Evolutionary conservation across 2,797 vertebrate species (phyloP).

Genomic region (Megaceryle alcyon): DNA sequence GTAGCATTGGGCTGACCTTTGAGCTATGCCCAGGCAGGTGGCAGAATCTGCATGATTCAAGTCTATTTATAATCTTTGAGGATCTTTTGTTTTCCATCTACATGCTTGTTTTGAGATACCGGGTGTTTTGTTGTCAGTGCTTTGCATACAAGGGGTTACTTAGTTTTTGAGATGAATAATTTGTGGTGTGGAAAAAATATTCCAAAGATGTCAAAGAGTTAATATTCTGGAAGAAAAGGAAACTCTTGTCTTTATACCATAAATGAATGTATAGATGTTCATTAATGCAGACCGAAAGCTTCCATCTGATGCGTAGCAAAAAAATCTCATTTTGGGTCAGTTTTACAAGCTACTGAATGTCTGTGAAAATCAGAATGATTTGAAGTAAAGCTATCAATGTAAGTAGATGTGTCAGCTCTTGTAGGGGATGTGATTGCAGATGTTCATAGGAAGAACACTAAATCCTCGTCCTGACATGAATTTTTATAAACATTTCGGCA

Average conservation of each 20-base stretch:
- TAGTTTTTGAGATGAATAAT: background rate
- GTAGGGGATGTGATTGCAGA: background rate
- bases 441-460: background rate
- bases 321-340: background rate
- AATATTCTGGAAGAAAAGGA: background rate
- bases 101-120: background rate
- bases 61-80: background rate
- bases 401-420: conserved; percentile 37
- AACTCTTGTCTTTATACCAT: background rate
- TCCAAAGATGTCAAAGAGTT: background rate
- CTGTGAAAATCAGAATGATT: conserved; percentile 23
- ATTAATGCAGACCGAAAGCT: background rate
- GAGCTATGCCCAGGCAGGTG: background rate
- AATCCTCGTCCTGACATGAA: conserved; percentile 3
- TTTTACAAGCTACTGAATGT: background rate
- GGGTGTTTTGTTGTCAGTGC: background rate
- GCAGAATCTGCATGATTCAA: background rate
- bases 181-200: background rate
- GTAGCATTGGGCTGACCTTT: background rate
- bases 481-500: conserved; percentile 35
- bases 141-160: background rate
- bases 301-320: background rate
- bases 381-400: conserved; percentile 2
- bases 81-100: background rate
- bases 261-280: background rate